Percentiles rank a stretch among this genome's conserved stretches.
These are phyloP conservation scores for Eupsilia transversa DNA, from an alignment of 2,888 invertebrate genomes.

Conservation along the genomic window DNA sequence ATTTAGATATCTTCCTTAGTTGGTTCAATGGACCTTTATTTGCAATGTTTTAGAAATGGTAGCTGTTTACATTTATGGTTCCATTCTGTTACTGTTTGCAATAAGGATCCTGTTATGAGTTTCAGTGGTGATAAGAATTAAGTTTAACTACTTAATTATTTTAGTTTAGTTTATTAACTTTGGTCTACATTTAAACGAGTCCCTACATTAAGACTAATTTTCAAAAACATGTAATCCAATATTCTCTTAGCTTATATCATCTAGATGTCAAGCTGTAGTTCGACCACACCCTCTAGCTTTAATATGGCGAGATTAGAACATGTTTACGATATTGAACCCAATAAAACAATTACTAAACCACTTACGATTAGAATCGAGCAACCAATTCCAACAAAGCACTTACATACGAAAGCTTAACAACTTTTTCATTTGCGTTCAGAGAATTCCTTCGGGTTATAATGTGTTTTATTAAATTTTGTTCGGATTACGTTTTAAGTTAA, in stretches of 20 bases:
- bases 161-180: neutral
- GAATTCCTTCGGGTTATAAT: slow-evolving; percentile 37
- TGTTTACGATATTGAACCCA: neutral
- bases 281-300: neutral
- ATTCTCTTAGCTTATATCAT: too few species aligned
- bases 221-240: neutral
- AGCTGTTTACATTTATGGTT: slow-evolving; percentile 8
- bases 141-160: neutral
- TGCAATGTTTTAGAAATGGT: slow-evolving; percentile 1
- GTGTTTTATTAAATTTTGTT: slow-evolving; percentile 61
- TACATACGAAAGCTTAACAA: slow-evolving; percentile 33
- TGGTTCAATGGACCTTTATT: slow-evolving; percentile 14
- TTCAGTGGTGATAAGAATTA: neutral
- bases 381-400: slow-evolving; percentile 28
- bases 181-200: neutral
- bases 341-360: slow-evolving; percentile 26
- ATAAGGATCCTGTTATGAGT: too few species aligned
- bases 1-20: slow-evolving; percentile 43
- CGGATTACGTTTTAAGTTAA: slow-evolving; percentile 47
- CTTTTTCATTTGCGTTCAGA: slow-evolving; percentile 49
- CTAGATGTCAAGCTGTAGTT: neutral
- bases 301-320: neutral
- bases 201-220: neutral
- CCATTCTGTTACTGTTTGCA: neutral
- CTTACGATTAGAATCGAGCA: slow-evolving; percentile 29